These are phyloP conservation scores for Drosophila fuyamai DNA, from an alignment of 1,140 invertebrate genomes.

Conservation along the genomic window DNA sequence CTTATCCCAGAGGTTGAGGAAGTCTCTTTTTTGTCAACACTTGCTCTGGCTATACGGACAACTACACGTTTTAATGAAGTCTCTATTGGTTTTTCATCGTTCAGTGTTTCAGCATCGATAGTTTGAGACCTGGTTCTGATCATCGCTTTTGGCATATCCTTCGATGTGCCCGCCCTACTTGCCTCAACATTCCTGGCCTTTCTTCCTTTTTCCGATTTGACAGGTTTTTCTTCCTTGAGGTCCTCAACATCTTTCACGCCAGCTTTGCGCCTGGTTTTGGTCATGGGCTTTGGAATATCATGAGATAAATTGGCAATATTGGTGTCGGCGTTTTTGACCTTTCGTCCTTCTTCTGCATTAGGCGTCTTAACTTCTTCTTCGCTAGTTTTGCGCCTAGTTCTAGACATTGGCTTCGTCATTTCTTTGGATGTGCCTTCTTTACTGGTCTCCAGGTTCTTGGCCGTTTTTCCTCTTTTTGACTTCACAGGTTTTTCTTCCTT, in stretches of 20 bases:
- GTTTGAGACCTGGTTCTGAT: neutral
- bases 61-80: neutral
- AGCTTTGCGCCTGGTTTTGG: slow-evolving; percentile 6
- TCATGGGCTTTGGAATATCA: neutral
- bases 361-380: no score
- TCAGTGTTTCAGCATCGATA: neutral
- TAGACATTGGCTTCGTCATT: no score
- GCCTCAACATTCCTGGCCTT: neutral
- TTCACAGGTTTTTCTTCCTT: no score
- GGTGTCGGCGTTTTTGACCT: no score
- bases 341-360: no score
- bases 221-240: neutral
- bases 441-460: no score
- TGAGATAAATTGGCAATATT: neutral
- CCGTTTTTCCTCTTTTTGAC: no score
- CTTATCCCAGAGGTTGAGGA: neutral
- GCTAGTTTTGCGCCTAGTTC: no score
- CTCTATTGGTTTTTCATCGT: neutral
- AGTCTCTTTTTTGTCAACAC: neutral
- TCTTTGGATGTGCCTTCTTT: no score
- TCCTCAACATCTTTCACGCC: neutral
- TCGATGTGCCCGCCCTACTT: neutral
- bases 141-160: neutral
- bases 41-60: slow-evolving; percentile 1
- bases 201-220: neutral